phyloP scores from a whole-genome alignment of 1,140 invertebrate species.

The Sitophilus oryzae region DNA sequence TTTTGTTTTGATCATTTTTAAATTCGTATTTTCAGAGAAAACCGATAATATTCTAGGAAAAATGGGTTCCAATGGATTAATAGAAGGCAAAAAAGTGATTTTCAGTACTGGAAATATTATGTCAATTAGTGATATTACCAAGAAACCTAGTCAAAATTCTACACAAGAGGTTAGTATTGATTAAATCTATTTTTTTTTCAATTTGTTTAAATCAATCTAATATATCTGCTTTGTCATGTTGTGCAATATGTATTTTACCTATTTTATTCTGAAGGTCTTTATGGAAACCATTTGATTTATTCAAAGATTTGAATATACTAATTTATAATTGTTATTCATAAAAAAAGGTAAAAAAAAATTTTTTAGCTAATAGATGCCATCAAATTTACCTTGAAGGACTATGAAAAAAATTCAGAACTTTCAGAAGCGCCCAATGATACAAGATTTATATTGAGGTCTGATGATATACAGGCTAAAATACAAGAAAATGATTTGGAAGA shows the following conservation, averaged over 20 bases:
- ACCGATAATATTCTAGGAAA: not conserved
- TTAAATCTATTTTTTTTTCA: too few species aligned
- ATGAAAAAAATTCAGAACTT: slow-evolving; percentile 40
- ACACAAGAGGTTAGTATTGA: slow-evolving; percentile 66
- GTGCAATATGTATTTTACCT: too few species aligned
- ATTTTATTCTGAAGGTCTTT: too few species aligned
- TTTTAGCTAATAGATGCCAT: slow-evolving; percentile 66
- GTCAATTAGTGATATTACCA: slow-evolving; percentile 71
- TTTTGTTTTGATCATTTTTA: too few species aligned
- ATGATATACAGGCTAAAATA: slow-evolving; percentile 54
- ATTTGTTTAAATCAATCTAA: too few species aligned
- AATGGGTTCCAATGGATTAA: slow-evolving; percentile 12
- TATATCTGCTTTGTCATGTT: too few species aligned
- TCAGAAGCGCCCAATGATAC: not conserved
- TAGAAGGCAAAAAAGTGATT: slow-evolving; percentile 24
- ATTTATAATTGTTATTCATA: not conserved
- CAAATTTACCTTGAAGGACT: slow-evolving; percentile 57
- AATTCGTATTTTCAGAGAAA: too few species aligned
- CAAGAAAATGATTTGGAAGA: slow-evolving; percentile 55
- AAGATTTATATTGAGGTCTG: slow-evolving; percentile 44
- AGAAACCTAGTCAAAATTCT: slow-evolving; percentile 73
- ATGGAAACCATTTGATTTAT: too few species aligned
- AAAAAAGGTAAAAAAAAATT: not conserved
- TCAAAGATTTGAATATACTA: too few species aligned
- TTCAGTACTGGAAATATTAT: slow-evolving; percentile 85